Percentiles rank a stretch among this genome's conserved stretches.
Evolutionary conservation across 35 echinoderm and acorn worm genomes (phyloP).

Genomic region (Holothuria glaberrima): DNA sequence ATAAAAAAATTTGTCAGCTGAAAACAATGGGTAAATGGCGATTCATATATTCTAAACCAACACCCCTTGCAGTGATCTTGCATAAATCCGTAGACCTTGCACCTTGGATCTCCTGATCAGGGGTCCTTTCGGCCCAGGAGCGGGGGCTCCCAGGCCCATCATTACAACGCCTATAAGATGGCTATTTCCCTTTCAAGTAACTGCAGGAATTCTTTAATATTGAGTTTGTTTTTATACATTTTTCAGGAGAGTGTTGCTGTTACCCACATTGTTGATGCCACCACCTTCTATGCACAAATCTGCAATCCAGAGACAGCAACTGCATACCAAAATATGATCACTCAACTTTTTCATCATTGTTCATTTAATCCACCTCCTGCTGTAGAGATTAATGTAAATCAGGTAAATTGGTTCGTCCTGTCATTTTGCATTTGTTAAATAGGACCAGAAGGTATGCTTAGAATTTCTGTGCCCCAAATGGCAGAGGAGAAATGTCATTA

Average conservation of each 20-base stretch:
- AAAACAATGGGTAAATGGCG: too few relatives aligned
- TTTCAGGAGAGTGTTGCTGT: constrained; percentile 51
- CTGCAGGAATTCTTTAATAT: too few relatives aligned
- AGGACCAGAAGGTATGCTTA: not conserved
- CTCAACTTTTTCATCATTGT: constrained; percentile 39
- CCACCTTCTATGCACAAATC: constrained; percentile 47
- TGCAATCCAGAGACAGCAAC: constrained; percentile 40
- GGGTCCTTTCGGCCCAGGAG: too few relatives aligned
- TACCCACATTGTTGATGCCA: constrained; percentile 32
- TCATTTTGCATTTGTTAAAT: not conserved
- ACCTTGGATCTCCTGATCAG: too few relatives aligned
- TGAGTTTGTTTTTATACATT: not conserved
- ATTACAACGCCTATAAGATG: too few relatives aligned
- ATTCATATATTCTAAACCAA: too few relatives aligned
- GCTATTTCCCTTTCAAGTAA: not conserved
- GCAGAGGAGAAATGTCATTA: too few relatives aligned
- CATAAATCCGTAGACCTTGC: too few relatives aligned
- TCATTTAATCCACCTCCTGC: not conserved
- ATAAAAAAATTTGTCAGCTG: too few relatives aligned
- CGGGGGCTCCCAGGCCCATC: too few relatives aligned
- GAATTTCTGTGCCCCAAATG: too few relatives aligned
- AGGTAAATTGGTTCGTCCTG: constrained; percentile 8
- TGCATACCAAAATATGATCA: constrained; percentile 43
- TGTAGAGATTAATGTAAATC: constrained; percentile 36
- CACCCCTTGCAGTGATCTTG: too few relatives aligned